Evolutionary conservation across 92 coral and sea anemone genomes (phyloP), one percentile per base, ranked within the genome.

Genomic region (Zoanthus solanderi): DNA sequence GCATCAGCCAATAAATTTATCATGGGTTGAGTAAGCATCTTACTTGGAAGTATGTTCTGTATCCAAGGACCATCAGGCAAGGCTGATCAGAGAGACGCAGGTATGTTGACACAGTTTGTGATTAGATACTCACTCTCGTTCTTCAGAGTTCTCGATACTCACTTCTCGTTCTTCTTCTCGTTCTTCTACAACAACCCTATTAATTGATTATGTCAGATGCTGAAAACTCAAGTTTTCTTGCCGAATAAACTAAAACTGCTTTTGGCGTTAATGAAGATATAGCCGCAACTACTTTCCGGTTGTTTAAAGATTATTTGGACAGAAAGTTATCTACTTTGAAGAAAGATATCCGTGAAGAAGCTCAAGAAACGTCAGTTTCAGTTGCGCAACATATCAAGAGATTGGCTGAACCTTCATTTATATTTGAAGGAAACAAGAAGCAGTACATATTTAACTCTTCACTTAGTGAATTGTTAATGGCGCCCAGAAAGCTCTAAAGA

Each of bases 401-500:
- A 71, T 71, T 34, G 0, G 63, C 89, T 2, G 78, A 84, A 4
- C 66, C 76, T 53, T 28, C 75, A 0, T 84, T 84, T 47, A 85
- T 32, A 29, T 90, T 83, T 18, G 87, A 90, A 63, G 90, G 90
- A 1, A 90, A 86, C 30, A 89, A 57, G 63, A 78, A 76, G 28
- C 92, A 89, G 58, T 87, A 67, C 30, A n/a, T 57, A 46, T 81
- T 87, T 37, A 86, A 90, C 34, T 61, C 68, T 4, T 56, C 28
- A 3, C 84, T 79, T 23, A 57, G 46, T 8, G 93, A 87, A 87
- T 69, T 68, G 87, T 87, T 2, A 53, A 5, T 7, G 71, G 31
- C 16, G 93, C 88, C 0, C 53, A 83, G 7, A 61, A 4, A 2
- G 54, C 90, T 28, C 46, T 86, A 53, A 13, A 28, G 0, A 78